Evolutionary conservation across 2,888 invertebrate species (phyloP), one percentile per base, ranked within the genome.

Genomic region (Pterobdella sp.): DNA sequence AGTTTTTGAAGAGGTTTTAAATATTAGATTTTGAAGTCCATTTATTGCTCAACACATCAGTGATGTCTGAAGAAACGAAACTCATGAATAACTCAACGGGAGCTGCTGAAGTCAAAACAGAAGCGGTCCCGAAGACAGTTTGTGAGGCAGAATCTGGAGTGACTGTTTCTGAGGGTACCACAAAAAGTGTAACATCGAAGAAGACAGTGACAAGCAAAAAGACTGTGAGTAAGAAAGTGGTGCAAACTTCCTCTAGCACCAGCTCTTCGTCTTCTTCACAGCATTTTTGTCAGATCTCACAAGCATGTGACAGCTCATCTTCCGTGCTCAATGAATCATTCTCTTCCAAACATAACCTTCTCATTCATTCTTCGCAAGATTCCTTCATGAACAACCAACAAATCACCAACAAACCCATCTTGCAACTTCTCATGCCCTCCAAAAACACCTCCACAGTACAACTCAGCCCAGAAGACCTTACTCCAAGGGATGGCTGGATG

Each of bases 401-500:
- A n/a, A 49, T 29, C 0, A 31, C 14, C 52, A 36, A n/a, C 49
- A 52, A 71, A 35, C 32, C 35, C 4, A n/a, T 60, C 26, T 56
- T 56, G 56, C 32, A 63, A 35, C 34, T 71, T 14, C 60, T 71
- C 22, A n/a, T 63, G 35, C 31, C 34, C 26, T 29, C 32, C 31
- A n/a, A 32, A 4, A 22, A 63, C 1, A 36, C 52, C 37, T 10
- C 60, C 18, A 18, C 42, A 4, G 37, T 32, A 4, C 37, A 3
- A 10, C 71, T 71, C 1, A 32, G 29, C 34, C 71, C 71, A n/a
- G 71, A 71, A 71, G 63, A 71, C 35, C 18, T 71, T 14, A 60
- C 60, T 2, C 52, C 36, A 10, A 74, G 73, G 49, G 42, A 74
- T 14, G 42, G 35, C 56, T 49, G 31, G 29, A 32, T 73, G 63